These are phyloP conservation scores for Junonia oenone DNA, from an alignment of 2,888 invertebrate species.

Conservation along the genomic window DNA sequence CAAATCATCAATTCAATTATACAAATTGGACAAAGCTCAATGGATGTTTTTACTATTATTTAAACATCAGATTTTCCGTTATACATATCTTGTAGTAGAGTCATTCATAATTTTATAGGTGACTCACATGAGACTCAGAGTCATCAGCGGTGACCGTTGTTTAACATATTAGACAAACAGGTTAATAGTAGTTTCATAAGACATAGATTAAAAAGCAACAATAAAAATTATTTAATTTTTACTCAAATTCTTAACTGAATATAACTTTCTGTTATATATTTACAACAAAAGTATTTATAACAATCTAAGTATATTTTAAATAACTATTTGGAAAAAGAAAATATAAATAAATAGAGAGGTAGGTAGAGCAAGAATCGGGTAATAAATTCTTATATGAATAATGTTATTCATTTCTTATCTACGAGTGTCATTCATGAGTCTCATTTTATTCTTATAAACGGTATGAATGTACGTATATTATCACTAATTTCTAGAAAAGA, in stretches of 20 bases:
- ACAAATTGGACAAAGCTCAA: neutral
- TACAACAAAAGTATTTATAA: no score
- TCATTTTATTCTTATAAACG: neutral
- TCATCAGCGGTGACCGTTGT: slow-evolving; percentile 19
- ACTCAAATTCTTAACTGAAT: neutral
- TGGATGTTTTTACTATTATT: neutral
- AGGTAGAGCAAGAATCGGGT: neutral
- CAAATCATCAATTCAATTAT: no score
- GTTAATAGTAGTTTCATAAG: slow-evolving; percentile 5
- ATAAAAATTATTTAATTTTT: neutral
- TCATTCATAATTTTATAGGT: slow-evolving; percentile 25
- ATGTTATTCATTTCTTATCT: neutral
- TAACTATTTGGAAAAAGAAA: no score
- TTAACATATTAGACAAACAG: slow-evolving; percentile 18
- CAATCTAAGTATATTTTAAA: no score
- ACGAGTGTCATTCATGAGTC: neutral
- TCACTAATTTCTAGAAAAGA: neutral
- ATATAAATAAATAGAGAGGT: no score
- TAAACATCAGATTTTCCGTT: neutral
- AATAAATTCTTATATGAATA: neutral
- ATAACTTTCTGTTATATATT: neutral
- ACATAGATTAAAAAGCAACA: neutral
- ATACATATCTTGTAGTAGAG: slow-evolving; percentile 4
- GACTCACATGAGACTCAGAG: slow-evolving; percentile 18
- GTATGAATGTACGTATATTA: neutral